Evolutionary conservation across 2,888 invertebrate species (phyloP).

Genomic region (Eledona agricola): DNA sequence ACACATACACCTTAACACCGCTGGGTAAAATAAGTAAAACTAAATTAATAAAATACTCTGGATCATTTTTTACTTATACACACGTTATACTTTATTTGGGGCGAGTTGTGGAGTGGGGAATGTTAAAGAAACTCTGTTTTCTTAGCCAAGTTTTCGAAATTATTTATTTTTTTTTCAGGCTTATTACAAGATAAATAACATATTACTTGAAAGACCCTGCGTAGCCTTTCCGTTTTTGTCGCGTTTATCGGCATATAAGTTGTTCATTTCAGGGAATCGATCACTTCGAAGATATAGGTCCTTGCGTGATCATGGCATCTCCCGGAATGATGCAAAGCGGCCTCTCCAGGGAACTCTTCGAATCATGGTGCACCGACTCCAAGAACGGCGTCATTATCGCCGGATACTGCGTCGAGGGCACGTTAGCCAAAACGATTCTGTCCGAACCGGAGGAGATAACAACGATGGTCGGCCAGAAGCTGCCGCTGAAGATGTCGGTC

Average conservation of each 20-base stretch:
- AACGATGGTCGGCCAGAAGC: conserved; percentile 93
- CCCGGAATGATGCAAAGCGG: conserved; percentile 99
- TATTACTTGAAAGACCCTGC: neutral
- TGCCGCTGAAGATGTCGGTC: conserved; percentile 96
- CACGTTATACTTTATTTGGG: no score
- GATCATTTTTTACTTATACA: no score
- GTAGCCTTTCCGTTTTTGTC: no score
- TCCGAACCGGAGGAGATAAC: conserved; percentile 98
- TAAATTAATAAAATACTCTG: no score
- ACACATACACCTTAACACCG: no score
- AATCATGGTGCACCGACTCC: conserved; percentile 98
- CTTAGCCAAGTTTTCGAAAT: no score
- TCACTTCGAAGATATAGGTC: conserved; percentile 99
- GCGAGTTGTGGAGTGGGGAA: no score
- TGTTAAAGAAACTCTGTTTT: no score
- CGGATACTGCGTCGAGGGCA: conserved; percentile 93
- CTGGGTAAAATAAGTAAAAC: no score
- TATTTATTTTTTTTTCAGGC: no score
- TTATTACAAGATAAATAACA: no score
- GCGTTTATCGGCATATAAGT: no score
- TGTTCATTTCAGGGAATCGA: conserved; percentile 81
- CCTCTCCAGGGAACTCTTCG: conserved; percentile 95
- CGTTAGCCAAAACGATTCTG: conserved; percentile 90
- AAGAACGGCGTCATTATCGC: conserved; percentile 99
- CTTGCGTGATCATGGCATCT: conserved; percentile 99